phyloP scores from a whole-genome alignment of 2,113 vertebrate species.

The Callionymus lyra region DNA sequence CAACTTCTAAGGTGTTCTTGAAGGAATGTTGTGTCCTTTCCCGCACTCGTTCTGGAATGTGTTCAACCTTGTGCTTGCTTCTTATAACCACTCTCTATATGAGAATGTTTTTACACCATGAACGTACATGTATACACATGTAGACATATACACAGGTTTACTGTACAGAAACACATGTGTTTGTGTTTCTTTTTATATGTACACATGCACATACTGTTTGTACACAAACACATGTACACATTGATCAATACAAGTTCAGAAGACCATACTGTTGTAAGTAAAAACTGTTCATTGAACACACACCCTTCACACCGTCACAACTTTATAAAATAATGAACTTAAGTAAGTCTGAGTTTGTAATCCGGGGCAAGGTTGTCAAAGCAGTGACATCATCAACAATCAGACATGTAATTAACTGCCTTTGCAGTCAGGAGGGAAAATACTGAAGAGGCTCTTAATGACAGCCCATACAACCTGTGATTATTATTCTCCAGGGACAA shows the following conservation, averaged over 20 bases:
- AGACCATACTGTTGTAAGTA: no score
- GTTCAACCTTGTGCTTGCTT: conserved; percentile 5
- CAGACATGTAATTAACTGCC: conserved; percentile 69
- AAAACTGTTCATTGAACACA: no score
- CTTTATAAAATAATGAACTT: conserved; percentile 5
- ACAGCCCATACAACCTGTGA: conserved; percentile 56
- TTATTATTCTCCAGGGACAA: conserved; percentile 52
- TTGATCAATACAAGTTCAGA: no score
- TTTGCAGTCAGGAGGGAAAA: conserved; percentile 46
- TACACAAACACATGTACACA: no score
- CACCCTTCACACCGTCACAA: no score
- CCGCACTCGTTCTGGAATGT: conserved; percentile 39
- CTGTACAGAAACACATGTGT: no score
- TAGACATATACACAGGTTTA: no score
- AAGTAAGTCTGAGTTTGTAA: conserved; percentile 25
- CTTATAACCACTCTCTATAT: conserved; percentile 3
- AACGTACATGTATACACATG: neutral
- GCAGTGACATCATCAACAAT: conserved; percentile 61
- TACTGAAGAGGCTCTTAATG: conserved; percentile 56
- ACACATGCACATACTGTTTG: no score
- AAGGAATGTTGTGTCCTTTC: conserved; percentile 49
- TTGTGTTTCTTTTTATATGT: no score
- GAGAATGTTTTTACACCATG: no score
- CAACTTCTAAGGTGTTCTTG: conserved; percentile 50
- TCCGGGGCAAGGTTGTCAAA: conserved; percentile 46